Base-by-base conservation (phyloP, 2,113 vertebrate genomes). In the Eretmochelys imbricata region DNA sequence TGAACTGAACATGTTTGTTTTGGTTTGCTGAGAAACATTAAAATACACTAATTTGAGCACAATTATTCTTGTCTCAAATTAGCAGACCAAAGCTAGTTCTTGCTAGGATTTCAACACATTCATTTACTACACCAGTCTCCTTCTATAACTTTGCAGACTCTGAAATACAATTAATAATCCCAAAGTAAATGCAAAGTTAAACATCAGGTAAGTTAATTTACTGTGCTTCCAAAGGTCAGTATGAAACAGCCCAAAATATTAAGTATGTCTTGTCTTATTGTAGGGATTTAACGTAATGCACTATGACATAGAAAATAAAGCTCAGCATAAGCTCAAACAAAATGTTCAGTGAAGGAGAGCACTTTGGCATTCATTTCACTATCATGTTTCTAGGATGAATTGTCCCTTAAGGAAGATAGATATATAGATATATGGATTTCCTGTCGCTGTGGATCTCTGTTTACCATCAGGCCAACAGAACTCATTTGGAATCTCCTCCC, bases 221-320 rank as follows among this genome's bases (percentile, higher is more conserved):
- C 24, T 38, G 17, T 8, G 8, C 16, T 72, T 72, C 50, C 88
- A 80, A 94, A 95, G 65, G 62, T 20, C 87, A 75, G 42, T 50
- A 31, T 84, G 16, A 69, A 72, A 38, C 35, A 72, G 38, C 49
- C 57, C 6, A 25, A 49, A 65, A 3, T 83, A 88, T 88, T 96
- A 88, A 93, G 82, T n/a, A 80, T 75, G 50, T 50, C 46, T 78
- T 86, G 65, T 94, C 80, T 80, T 94, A 25, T 27, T 50, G 65
- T 29, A 54, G 72, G 86, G 72, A 69, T 88, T 88, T 95, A 83
- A 57, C 8, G 1, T 82, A 92, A 49, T 95, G 35, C 65, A 13
- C 82, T 89, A 82, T 87, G 85, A 48, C 90, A 89, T 42, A 89
- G 42, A 69, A 84, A 78, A 89, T 46, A 87, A n/a, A 95, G 49